Evolutionary conservation across 2,888 invertebrate species (phyloP).

Genomic region (Heliconius hortense): DNA sequence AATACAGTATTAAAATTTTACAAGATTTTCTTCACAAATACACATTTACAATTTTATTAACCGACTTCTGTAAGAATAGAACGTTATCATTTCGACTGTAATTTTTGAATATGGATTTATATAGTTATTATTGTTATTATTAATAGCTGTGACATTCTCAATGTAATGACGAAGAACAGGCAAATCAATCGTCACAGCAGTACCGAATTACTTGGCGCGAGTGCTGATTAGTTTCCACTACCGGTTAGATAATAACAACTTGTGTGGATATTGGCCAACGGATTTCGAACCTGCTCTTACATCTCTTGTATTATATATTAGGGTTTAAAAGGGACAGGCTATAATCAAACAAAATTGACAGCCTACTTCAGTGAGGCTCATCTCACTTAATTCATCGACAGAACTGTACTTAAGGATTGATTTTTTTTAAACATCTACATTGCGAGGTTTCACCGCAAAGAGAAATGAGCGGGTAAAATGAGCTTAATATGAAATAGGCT

Average conservation of each 20-base stretch:
- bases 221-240: constrained; percentile 28
- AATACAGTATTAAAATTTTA: no score
- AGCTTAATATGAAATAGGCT: no score
- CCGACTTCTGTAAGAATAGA: no score
- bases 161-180: neutral
- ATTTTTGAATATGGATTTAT: neutral
- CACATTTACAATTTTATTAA: neutral
- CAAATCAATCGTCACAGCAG: constrained; percentile 33
- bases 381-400: no score
- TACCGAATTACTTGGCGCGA: constrained; percentile 30
- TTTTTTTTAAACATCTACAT: no score
- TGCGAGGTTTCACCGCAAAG: no score
- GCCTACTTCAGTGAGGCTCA: no score
- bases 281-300: neutral
- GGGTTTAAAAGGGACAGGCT: neutral
- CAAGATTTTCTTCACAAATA: constrained; percentile 1
- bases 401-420: no score
- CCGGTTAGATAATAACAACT: constrained; percentile 24
- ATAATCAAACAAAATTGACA: no score
- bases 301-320: neutral
- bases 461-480: no score
- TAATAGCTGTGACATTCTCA: constrained; percentile 7
- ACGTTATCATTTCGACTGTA: neutral
- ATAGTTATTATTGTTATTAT: neutral
- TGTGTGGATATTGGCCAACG: neutral